Percentiles rank a stretch among this genome's conserved stretches.
These are phyloP conservation scores for Agapornis roseicollis DNA, from an alignment of 2,113 vertebrate genomes.

Conservation along the genomic window DNA sequence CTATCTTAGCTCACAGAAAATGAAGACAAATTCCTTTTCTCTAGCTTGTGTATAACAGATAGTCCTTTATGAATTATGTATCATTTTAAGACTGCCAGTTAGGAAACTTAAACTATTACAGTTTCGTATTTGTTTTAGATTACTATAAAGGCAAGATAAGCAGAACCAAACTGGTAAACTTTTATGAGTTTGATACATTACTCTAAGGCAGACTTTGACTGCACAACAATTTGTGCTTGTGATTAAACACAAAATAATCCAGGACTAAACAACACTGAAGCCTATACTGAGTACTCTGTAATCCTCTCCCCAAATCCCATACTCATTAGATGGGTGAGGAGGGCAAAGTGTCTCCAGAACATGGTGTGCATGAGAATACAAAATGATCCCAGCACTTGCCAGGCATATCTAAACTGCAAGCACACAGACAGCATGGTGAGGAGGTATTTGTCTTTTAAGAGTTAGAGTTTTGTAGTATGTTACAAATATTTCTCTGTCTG, in stretches of 20 bases:
- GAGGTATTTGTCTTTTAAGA: background rate
- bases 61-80: background rate
- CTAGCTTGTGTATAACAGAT: background rate
- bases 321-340: background rate
- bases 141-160: background rate
- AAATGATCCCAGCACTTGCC: background rate
- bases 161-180: background rate
- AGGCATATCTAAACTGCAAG: background rate
- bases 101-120: background rate
- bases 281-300: background rate
- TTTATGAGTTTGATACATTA: background rate
- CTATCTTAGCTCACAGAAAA: background rate
- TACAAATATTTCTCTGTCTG: background rate
- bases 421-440: accelerated
- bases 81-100: background rate
- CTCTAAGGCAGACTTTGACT: background rate
- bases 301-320: background rate
- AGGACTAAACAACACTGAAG: background rate
- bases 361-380: background rate
- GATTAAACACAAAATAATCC: background rate
- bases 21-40: background rate
- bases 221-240: background rate
- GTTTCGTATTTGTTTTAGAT: background rate
- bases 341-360: background rate
- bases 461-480: background rate